These are phyloP conservation scores for Mesocentrotus franciscanus DNA, from an alignment of 53 echinoderm and acorn worm genomes.

Conservation along the genomic window DNA sequence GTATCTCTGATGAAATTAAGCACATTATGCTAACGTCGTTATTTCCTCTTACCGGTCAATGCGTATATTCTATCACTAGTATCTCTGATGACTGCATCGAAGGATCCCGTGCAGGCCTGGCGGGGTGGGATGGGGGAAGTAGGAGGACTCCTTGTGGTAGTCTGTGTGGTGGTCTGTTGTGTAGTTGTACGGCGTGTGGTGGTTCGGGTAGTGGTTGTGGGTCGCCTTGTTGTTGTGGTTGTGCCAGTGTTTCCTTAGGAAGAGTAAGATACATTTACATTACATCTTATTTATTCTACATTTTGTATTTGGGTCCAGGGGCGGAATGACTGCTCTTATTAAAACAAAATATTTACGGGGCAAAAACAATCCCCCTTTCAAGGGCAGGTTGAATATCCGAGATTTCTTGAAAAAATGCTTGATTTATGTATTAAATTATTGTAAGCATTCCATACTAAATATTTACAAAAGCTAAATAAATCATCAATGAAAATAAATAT, in stretches of 20 bases:
- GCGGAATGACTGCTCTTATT: too few species aligned
- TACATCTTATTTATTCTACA: too few species aligned
- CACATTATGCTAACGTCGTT: too few species aligned
- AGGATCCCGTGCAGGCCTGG: slow-evolving; percentile 61
- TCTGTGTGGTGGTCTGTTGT: slow-evolving; percentile 16
- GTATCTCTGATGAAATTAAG: slow-evolving; percentile 62
- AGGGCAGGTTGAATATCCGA: too few species aligned
- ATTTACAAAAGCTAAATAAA: too few species aligned
- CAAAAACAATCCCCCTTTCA: too few species aligned
- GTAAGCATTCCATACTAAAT: too few species aligned
- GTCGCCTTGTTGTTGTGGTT: slow-evolving; percentile 23
- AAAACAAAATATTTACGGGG: too few species aligned
- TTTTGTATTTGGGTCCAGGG: too few species aligned
- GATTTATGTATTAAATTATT: too few species aligned
- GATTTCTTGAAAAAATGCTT: too few species aligned
- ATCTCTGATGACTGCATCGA: slow-evolving; percentile 72
- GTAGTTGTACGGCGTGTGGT: background rate
- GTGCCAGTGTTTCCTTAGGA: slow-evolving; percentile 22
- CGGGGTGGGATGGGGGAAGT: slow-evolving; percentile 52
- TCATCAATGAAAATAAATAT: too few species aligned
- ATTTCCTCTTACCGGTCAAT: slow-evolving; percentile 69
- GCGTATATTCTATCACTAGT: slow-evolving; percentile 65
- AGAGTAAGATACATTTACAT: background rate
- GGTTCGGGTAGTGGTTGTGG: background rate
- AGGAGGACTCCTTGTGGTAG: slow-evolving; percentile 12